Percentiles rank a stretch among this genome's conserved stretches.
Conservation (phyloP, 2,888 invertebrate genomes). For the Dysmachus trigonus region DNA sequence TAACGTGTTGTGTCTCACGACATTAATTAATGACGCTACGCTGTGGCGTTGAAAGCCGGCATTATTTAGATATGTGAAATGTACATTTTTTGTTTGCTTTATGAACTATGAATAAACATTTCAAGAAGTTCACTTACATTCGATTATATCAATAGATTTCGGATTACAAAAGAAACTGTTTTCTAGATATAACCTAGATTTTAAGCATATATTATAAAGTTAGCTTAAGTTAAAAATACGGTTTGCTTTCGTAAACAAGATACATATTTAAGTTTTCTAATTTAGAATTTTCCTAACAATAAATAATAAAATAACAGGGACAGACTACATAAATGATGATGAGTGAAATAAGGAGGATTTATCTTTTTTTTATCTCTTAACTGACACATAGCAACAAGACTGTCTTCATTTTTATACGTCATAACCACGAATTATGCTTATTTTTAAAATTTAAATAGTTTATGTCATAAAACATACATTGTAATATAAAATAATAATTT, state of each 20-base stretch:
- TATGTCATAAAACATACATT: too few relatives aligned
- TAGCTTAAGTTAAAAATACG: neutral
- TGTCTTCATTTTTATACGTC: neutral
- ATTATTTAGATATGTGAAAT: neutral
- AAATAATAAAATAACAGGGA: neutral
- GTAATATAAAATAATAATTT: too few relatives aligned
- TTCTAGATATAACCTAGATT: neutral
- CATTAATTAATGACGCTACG: neutral
- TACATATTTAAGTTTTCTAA: too few relatives aligned
- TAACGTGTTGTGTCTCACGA: neutral
- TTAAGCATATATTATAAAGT: neutral
- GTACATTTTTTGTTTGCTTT: neutral
- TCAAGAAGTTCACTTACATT: neutral
- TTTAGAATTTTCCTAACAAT: too few relatives aligned
- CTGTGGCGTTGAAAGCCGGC: neutral
- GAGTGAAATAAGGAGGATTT: neutral
- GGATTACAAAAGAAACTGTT: neutral
- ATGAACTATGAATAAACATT: neutral
- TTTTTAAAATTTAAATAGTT: neutral
- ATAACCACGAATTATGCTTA: neutral
- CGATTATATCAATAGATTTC: neutral
- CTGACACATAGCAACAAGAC: neutral
- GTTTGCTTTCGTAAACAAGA: too few relatives aligned
- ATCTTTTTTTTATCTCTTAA: neutral
- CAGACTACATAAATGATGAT: neutral